Evolutionary conservation across 2,113 vertebrate species (phyloP), one percentile per base, ranked within the genome.

Genomic region (Glaucidium brasilianum): DNA sequence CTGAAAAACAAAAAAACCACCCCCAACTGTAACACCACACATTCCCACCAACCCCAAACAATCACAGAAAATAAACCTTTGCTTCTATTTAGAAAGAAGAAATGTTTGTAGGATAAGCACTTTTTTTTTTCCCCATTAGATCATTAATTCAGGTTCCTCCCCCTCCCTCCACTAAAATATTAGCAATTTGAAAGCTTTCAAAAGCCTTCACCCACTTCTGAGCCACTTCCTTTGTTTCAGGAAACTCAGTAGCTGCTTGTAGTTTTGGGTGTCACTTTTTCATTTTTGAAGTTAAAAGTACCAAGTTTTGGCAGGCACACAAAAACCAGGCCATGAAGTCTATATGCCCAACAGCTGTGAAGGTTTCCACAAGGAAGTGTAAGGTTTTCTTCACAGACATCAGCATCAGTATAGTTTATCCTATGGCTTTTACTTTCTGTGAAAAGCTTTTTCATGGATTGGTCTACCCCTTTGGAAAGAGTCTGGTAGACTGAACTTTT

Each of bases 221-320:
- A 92, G 53, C 58, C 74, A 89, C 74, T 95, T 97, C 92, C 91
- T 94, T 76, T 85, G 49, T 82, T 73, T 69, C 84, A 92, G 87
- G 80, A 91, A 94, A 64, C 59, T 77, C 75, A 83, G 53, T 55
- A 88, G 52, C 86, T 80, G 27, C 62, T 86, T 94, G 47, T 78
- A 64, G 39, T 72, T 94, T 89, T 39, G 30, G 45, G 50, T 89
- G 66, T 58, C 27, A 60, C 49, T 56, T 85, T 71, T 77, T 68
- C 79, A 37, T 56, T 39, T 27, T 39, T 62, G 37, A 56, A 45
- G 55, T 69, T 71, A 53, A 64, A 96, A 64, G 25, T 49, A 49
- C 11, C 4, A 17, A 32, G 18, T 45, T 91, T 84, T 0, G 1
- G 41, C 35, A 56, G 52, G 16, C 43, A 34, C 11, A 17, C 4